Conservation (phyloP, 2,113 vertebrate genomes). For the Progne subis region DNA sequence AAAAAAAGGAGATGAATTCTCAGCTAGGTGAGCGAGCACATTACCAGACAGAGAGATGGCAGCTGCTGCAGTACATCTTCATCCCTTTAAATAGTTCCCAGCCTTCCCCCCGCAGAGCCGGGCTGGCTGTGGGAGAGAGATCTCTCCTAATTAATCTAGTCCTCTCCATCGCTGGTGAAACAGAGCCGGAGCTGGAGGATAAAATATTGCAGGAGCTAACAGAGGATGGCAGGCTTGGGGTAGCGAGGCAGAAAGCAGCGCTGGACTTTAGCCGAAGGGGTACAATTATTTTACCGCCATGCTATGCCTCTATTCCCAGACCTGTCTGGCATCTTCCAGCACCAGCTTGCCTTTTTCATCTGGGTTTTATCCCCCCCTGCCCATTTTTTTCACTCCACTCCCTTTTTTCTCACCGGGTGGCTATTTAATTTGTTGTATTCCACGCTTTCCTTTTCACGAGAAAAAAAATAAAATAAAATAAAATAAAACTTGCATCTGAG, state of each 20-base stretch:
- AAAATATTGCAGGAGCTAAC: slow-evolving; percentile 49
- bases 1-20: slow-evolving; percentile 37
- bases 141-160: slow-evolving; percentile 67
- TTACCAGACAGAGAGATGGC: neutral
- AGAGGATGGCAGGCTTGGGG: slow-evolving; percentile 47
- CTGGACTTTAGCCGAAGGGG: slow-evolving; percentile 33
- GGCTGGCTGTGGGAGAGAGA: slow-evolving; percentile 41
- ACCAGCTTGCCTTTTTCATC: slow-evolving; percentile 40
- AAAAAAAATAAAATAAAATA: neutral
- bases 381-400: slow-evolving; percentile 23
- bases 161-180: slow-evolving; percentile 14
- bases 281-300: slow-evolving; percentile 60
- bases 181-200: neutral
- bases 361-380: neutral
- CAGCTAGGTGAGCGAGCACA: slow-evolving; percentile 2
- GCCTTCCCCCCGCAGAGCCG: neutral
- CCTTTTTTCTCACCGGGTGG: slow-evolving; percentile 45
- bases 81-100: slow-evolving; percentile 52
- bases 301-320: slow-evolving; percentile 50
- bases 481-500: neutral
- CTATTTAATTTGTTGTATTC: slow-evolving; percentile 61
- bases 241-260: neutral
- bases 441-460: slow-evolving; percentile 47
- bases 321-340: neutral
- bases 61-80: slow-evolving; percentile 44